Percentiles rank a stretch among this genome's conserved stretches.
Evolutionary conservation across 1,140 invertebrate species (phyloP).

Genomic region (Hyles vespertilio): DNA sequence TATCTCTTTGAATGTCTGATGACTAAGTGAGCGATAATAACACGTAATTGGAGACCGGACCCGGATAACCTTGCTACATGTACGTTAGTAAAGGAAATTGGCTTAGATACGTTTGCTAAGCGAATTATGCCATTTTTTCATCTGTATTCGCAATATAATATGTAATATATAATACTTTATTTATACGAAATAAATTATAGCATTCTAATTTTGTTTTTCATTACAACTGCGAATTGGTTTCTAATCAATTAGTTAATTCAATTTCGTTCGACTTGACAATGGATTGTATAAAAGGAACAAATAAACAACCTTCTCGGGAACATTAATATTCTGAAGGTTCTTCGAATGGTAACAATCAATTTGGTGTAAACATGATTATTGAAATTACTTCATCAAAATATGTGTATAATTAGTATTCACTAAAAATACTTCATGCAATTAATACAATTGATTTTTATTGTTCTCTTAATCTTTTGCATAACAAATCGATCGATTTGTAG

Average conservation of each 20-base stretch:
- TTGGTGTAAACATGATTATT: no score
- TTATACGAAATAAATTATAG: conserved; percentile 7
- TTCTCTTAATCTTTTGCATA: no score
- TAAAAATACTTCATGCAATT: no score
- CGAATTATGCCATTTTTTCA: background rate
- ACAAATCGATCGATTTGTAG: no score
- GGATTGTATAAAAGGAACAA: no score
- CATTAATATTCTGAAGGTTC: no score
- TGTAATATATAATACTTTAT: conserved; percentile 1
- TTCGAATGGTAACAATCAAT: no score
- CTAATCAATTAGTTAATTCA: conserved; percentile 3
- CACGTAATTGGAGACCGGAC: conserved; percentile 37
- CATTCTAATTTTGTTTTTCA: conserved; percentile 8
- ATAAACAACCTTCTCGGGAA: no score
- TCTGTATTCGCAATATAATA: background rate
- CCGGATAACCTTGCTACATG: conserved; percentile 29
- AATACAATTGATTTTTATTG: no score
- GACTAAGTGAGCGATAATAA: conserved; percentile 29
- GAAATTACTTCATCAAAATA: no score
- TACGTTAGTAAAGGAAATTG: conserved; percentile 34
- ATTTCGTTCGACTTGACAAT: background rate
- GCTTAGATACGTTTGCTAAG: conserved; percentile 12
- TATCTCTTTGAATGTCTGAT: conserved; percentile 26
- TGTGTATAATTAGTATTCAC: no score
- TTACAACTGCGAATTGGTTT: conserved; percentile 2